These are phyloP conservation scores for Arnoldichthys spilopterus DNA, from an alignment of 2,797 vertebrate genomes.

Conservation along the genomic window DNA sequence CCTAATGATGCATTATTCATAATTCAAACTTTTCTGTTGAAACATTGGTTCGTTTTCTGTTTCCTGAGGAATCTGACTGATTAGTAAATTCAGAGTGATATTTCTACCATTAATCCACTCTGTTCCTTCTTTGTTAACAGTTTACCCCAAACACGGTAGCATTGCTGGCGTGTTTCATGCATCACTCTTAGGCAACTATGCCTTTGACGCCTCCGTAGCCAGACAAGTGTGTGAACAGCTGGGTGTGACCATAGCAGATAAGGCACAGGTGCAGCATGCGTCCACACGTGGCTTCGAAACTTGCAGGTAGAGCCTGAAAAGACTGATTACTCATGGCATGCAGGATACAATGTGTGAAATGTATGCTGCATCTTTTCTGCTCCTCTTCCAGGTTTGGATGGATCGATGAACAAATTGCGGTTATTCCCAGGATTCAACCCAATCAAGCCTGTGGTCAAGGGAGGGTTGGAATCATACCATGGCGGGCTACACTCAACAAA, in stretches of 20 bases:
- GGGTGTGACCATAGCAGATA: conserved; percentile 71
- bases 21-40: too few relatives aligned
- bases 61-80: not conserved
- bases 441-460: conserved; percentile 67
- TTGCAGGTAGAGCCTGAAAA: conserved; percentile 71
- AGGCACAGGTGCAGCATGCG: conserved; percentile 69
- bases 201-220: conserved; percentile 71
- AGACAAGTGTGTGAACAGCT: conserved; percentile 67
- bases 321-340: not conserved
- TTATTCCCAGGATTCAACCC: conserved; percentile 73
- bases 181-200: conserved; percentile 59
- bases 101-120: not conserved
- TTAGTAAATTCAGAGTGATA: too few relatives aligned
- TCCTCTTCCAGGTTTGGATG: conserved; percentile 73
- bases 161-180: conserved; percentile 73
- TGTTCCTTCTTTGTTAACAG: conserved; percentile 51
- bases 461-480: conserved; percentile 67
- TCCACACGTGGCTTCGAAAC: conserved; percentile 72
- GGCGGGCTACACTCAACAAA: conserved; percentile 59
- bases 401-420: conserved; percentile 77
- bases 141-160: conserved; percentile 65
- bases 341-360: not conserved
- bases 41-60: too few relatives aligned
- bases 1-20: not conserved
- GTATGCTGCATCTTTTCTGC: not conserved